These are phyloP conservation scores for Bacillus rossius DNA, from an alignment of 1,140 invertebrate species.

Conservation along the genomic window DNA sequence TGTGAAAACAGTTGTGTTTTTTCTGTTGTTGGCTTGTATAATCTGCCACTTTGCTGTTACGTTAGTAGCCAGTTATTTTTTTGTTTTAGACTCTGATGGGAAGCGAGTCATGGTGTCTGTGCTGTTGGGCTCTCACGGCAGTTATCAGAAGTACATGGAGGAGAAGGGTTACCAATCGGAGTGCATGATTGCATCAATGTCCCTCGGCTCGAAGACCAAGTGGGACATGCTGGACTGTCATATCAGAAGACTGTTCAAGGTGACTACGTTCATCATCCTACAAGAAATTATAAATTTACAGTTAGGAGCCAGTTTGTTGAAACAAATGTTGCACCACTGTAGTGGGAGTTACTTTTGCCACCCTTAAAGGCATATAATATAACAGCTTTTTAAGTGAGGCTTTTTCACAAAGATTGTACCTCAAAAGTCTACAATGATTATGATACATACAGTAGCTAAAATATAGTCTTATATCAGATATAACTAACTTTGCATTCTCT, in stretches of 20 bases:
- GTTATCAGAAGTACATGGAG: conserved; percentile 64
- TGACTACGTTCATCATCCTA: conserved; percentile 32
- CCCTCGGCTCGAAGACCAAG: conserved; percentile 86
- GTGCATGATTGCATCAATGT: conserved; percentile 77
- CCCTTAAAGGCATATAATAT: too few species aligned
- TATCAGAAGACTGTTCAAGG: conserved; percentile 86
- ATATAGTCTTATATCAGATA: too few species aligned
- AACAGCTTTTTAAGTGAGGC: too few species aligned
- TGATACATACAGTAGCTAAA: too few species aligned
- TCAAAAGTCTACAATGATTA: too few species aligned
- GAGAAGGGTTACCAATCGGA: conserved; percentile 47
- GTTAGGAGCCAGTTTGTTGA: too few species aligned
- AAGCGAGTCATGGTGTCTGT: conserved; percentile 80
- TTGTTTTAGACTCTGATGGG: conserved; percentile 50
- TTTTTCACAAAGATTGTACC: too few species aligned
- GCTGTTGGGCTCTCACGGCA: conserved; percentile 74
- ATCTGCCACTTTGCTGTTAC: not conserved
- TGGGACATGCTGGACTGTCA: conserved; percentile 93
- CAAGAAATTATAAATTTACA: too few species aligned
- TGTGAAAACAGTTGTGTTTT: not conserved
- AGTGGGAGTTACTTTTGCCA: too few species aligned
- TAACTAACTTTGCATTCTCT: too few species aligned
- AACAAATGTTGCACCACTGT: too few species aligned
- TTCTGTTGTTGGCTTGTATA: not conserved
- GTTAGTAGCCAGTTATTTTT: not conserved